Conservation (phyloP, 2,113 vertebrate genomes). For the Onychorhynchus coronatus region DNA sequence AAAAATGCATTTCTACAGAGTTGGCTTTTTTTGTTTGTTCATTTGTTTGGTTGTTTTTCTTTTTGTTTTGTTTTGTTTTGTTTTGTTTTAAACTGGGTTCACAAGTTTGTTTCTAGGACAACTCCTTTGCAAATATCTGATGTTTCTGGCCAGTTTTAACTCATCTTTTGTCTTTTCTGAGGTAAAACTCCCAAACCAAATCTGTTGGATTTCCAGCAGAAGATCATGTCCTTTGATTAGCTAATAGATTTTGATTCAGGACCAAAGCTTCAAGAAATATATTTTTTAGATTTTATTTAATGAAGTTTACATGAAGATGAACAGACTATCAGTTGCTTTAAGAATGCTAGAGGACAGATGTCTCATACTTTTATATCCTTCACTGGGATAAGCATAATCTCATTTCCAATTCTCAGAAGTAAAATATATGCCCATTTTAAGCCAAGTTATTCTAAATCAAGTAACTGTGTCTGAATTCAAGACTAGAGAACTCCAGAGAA, state of each 20-base stretch:
- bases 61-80: too few relatives aligned
- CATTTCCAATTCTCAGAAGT: neutral
- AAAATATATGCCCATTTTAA: neutral
- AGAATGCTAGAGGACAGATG: neutral
- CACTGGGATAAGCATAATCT: neutral
- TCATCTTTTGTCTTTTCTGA: neutral
- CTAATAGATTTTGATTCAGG: neutral
- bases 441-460: neutral
- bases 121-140: neutral
- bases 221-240: neutral
- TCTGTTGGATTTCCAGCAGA: neutral
- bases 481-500: neutral
- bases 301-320: neutral
- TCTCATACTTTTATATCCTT: neutral
- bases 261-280: neutral
- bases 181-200: neutral
- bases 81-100: neutral
- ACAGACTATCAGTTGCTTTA: neutral
- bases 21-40: neutral
- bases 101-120: neutral
- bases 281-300: neutral
- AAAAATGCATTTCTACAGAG: neutral
- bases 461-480: neutral
- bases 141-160: neutral
- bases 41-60: too few relatives aligned